phyloP scores from a whole-genome alignment of 2,888 invertebrate genomes.

The Ferrisia virgata region DNA sequence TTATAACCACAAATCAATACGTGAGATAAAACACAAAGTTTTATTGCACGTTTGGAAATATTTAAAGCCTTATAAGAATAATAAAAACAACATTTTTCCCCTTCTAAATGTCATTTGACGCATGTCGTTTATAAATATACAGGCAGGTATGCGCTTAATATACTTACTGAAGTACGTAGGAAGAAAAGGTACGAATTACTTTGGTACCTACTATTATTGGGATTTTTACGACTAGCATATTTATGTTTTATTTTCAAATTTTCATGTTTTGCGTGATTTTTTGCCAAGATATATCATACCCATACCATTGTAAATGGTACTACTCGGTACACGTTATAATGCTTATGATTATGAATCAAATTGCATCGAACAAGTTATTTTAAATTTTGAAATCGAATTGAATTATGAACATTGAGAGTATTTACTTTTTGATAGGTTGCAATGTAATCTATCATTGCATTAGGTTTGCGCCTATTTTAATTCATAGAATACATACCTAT shows the following conservation, averaged over 20 bases:
- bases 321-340: too few species aligned
- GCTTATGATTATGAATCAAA: not conserved
- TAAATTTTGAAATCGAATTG: not conserved
- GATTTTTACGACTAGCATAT: not conserved
- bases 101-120: not conserved
- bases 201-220: too few species aligned
- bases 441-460: too few species aligned
- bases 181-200: too few species aligned
- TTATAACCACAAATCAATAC: not conserved
- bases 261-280: not conserved
- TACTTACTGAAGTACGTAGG: not conserved
- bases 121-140: not conserved
- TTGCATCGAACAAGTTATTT: not conserved
- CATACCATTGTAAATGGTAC: too few species aligned
- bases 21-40: not conserved
- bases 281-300: not conserved
- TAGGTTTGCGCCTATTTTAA: too few species aligned
- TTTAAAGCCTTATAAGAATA: not conserved
- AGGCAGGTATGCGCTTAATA: not conserved
- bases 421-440: too few species aligned
- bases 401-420: too few species aligned
- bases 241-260: not conserved
- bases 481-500: too few species aligned
- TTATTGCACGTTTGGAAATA: not conserved
- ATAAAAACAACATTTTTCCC: not conserved